Evolutionary conservation across 2,797 vertebrate species (phyloP), one percentile per base, ranked within the genome.

Genomic region (Crotalus adamanteus): DNA sequence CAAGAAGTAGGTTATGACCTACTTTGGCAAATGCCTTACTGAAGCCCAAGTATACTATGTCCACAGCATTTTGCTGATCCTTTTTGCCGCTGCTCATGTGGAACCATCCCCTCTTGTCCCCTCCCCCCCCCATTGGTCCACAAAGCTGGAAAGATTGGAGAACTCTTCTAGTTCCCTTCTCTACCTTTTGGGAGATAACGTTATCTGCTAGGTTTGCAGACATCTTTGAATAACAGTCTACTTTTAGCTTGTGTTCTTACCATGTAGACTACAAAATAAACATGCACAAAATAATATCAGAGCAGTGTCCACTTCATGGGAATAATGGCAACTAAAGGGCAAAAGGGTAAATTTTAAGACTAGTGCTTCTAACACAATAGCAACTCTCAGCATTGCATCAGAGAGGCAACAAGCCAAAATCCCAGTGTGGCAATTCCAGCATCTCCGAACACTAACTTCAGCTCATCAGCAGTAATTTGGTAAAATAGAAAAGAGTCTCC

Each of bases 401-500:
- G 37, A 59, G 28, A 0, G 91, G 53, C 12, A 87, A 26, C 53
- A 86, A 86, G 20, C 57, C 56, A 91, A 63, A 91, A 3, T 22
- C 69, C 31, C 87, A 8, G 11, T 16, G 0, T 73, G n/a, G 22
- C 73, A 83, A 60, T 90, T 92, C 73, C 47, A 61, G 59, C 73
- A 37, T 69, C 89, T 90, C 85, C 51, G 25, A 93, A 91, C 11
- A 86, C 59, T 57, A 83, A 59, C 6, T 90, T 93, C 57, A 78
- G 60, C 63, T 91, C 93, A 31, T 20, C 61, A 57, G 6, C 9
- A 91, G 51, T 93, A 78, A 91, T 65, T 94, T 56, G 91, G 61
- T 92, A 25, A 78, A 8, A 26, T 55, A 59, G 47, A 91, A 93
- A 94, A 13, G 0, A 94, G 69, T 51, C 51, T 91, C n/a, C 11